phyloP scores from a whole-genome alignment of 2,888 invertebrate species.

The Thymelicus acteon region DNA sequence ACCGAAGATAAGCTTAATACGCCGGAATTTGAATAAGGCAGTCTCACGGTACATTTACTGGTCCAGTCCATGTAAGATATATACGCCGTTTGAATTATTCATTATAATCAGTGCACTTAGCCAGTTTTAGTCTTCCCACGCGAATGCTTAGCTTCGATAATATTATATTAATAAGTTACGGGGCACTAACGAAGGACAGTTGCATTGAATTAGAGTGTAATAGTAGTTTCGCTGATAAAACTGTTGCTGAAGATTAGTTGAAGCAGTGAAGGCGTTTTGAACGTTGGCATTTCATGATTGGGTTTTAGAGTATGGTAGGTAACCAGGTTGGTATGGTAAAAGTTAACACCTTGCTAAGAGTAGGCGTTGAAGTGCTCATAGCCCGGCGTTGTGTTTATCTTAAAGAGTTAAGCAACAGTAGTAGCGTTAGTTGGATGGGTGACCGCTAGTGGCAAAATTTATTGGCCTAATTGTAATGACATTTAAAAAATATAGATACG shows the following conservation, averaged over 20 bases:
- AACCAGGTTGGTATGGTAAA: no score
- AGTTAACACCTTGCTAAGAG: no score
- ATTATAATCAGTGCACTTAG: conserved; percentile 78
- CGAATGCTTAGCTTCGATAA: conserved; percentile 41
- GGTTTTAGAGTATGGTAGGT: no score
- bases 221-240: background rate
- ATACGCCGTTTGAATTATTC: conserved; percentile 75
- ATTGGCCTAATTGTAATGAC: no score
- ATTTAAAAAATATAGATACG: no score
- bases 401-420: no score
- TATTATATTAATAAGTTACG: conserved; percentile 37
- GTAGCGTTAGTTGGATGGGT: no score
- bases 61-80: conserved; percentile 36
- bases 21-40: conserved; percentile 36
- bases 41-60: conserved; percentile 35
- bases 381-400: no score
- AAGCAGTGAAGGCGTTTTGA: no score
- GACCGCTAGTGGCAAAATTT: no score
- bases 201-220: conserved; percentile 21
- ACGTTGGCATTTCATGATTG: no score
- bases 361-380: no score
- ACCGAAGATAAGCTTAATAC: conserved; percentile 35
- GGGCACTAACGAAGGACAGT: conserved; percentile 25
- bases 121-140: conserved; percentile 51
- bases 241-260: background rate